Conservation (phyloP, 2,888 invertebrate genomes). For the Trissolcus japonicus region DNA sequence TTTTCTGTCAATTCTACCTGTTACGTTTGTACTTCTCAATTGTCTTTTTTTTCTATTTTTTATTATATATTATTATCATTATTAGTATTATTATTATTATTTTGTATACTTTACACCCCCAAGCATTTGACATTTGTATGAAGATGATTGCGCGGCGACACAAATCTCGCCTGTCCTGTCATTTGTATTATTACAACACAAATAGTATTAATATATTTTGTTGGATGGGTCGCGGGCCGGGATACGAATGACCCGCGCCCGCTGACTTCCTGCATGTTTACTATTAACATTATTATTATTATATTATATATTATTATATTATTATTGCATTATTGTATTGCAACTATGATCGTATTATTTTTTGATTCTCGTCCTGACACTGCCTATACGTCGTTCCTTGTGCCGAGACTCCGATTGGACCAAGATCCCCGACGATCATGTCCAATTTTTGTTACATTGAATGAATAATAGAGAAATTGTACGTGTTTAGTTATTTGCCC, state of each 20-base stretch:
- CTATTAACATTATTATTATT: constrained; percentile 64
- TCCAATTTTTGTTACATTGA: constrained; percentile 6
- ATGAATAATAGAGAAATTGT: too few species aligned
- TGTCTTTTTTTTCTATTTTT: constrained; percentile 59
- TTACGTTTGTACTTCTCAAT: constrained; percentile 60
- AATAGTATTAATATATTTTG: constrained; percentile 75
- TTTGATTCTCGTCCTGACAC: constrained; percentile 57
- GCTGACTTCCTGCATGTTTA: constrained; percentile 71
- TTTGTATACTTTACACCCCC: constrained; percentile 53
- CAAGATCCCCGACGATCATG: constrained; percentile 24
- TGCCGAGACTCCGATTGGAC: constrained; percentile 52
- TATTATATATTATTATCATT: constrained; percentile 50
- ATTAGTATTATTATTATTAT: constrained; percentile 59
- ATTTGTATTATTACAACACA: constrained; percentile 56
- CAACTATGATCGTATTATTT: constrained; percentile 59
- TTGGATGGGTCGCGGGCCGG: constrained; percentile 64
- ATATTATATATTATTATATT: constrained; percentile 64
- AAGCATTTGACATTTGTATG: constrained; percentile 51
- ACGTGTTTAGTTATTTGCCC: too few species aligned
- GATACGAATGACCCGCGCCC: constrained; percentile 49
- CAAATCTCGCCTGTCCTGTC: constrained; percentile 36
- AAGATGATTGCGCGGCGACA: constrained; percentile 39
- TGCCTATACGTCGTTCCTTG: constrained; percentile 51
- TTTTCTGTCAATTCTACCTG: constrained; percentile 59
- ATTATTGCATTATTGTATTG: constrained; percentile 63